Evolutionary conservation across 2,797 vertebrate genomes (phyloP).

Genomic region (Pseudomugil gertrudae): DNA sequence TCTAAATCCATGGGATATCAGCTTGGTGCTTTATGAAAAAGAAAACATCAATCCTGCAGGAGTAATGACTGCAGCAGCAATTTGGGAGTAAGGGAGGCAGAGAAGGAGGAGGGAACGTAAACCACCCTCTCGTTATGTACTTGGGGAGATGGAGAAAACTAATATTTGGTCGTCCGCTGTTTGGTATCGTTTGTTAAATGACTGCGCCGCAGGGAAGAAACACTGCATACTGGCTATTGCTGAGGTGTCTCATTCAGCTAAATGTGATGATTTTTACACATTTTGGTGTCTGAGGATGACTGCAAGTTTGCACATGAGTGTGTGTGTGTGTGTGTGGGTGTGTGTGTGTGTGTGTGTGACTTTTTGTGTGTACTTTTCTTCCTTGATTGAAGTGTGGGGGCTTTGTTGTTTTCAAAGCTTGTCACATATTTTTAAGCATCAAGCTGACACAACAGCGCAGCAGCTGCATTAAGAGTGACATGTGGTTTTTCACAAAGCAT

Average conservation of each 20-base stretch:
- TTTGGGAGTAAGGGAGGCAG: slow-evolving; percentile 47
- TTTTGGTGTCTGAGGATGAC: slow-evolving; percentile 17
- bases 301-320: neutral
- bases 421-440: slow-evolving; percentile 71
- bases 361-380: slow-evolving; percentile 37
- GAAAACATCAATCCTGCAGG: slow-evolving; percentile 79
- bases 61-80: slow-evolving; percentile 73
- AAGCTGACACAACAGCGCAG: slow-evolving; percentile 49
- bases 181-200: slow-evolving; percentile 66
- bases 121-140: slow-evolving; percentile 65
- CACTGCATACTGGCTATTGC: slow-evolving; percentile 32
- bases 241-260: slow-evolving; percentile 46
- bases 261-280: slow-evolving; percentile 43
- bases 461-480: slow-evolving; percentile 62
- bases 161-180: slow-evolving; percentile 70
- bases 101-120: slow-evolving; percentile 25
- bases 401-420: slow-evolving; percentile 69
- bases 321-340: slow-evolving; percentile 7
- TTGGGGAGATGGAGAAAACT: slow-evolving; percentile 62
- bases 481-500: slow-evolving; percentile 53
- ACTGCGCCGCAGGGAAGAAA: slow-evolving; percentile 55
- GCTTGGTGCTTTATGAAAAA: slow-evolving; percentile 74
- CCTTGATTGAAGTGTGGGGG: slow-evolving; percentile 64
- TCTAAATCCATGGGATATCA: slow-evolving; percentile 71
- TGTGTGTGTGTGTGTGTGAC: slow-evolving; percentile 5